Base-by-base conservation (phyloP, 2,797 vertebrate species). In the Clarias laeviceps region DNA sequence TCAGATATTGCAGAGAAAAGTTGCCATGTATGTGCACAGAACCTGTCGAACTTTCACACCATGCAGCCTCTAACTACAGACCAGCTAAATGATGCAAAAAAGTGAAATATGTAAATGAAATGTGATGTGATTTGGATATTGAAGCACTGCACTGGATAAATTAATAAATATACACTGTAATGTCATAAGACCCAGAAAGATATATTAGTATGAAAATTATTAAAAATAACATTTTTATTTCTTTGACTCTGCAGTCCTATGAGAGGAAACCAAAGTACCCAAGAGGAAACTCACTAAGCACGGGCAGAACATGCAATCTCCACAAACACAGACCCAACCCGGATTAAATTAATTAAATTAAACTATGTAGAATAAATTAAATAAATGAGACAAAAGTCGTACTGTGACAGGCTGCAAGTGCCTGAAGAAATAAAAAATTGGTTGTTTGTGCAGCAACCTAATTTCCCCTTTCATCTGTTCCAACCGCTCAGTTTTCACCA, bases 1-100 rank as follows among this genome's bases (percentile, higher is more conserved):
- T 73, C 70, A 68, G 84, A 68, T 82, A 70, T 66, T 86, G 62
- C 70, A 77, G 72, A 68, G 27, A 34, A 82, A 85, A 57, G 32
- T 3, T 68, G 50, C 72, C 34, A 80, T 29, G 61, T 64, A 27
- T 62, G 22, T 18, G 29, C n/a, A 57, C 68, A 73, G 68, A 65
- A 72, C 29, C 45, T 61, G 56, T 5, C 20, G 4, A 37, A 62
- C 57, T 24, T 79, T 79, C 76, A 37, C 5, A 37, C 57, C 2
- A 37, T 59, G 56, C 11, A 61, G 74, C 20, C 29, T 61, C 32
- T 78, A 61, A 78, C 2, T 37, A 32, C 14, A 78, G 57, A 61
- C 57, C 15, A n/a, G 32, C 76, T 24, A 62, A 62, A 79, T 40
- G 57, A 79, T 62, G 76, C 57, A 79, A 79, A 79, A 40, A n/a